These are phyloP conservation scores for Pteromalus puparum DNA, from an alignment of 1,140 invertebrate genomes.

Conservation along the genomic window DNA sequence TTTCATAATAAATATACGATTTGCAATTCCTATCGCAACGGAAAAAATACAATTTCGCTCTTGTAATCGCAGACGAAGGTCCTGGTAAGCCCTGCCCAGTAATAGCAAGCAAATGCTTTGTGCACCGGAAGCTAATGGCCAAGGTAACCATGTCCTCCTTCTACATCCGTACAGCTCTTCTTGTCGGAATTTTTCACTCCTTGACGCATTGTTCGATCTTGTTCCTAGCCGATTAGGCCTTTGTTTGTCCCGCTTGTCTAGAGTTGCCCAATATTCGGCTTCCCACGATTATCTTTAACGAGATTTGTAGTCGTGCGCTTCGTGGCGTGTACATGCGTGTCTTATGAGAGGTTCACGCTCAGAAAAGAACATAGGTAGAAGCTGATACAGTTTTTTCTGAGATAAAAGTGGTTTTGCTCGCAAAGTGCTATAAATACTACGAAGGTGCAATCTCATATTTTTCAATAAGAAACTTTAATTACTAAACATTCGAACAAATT, in stretches of 20 bases:
- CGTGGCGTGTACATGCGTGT: not conserved
- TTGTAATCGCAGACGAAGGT: conserved; percentile 10
- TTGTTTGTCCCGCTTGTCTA: not conserved
- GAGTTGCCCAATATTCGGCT: conserved; percentile 32
- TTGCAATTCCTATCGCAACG: conserved; percentile 11
- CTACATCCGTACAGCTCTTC: not conserved
- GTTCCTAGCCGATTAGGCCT: not conserved
- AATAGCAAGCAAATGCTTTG: not conserved
- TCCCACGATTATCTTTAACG: conserved; percentile 17
- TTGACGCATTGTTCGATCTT: conserved; percentile 23
- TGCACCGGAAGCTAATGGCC: conserved; percentile 19
- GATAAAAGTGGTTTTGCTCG: too few relatives aligned
- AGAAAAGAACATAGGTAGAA: not conserved
- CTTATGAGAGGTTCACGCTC: not conserved
- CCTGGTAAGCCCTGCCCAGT: not conserved
- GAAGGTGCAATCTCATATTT: not conserved
- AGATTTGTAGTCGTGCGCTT: too few relatives aligned
- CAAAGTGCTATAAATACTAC: too few relatives aligned
- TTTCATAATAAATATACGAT: not conserved
- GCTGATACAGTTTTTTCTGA: not conserved
- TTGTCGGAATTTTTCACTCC: conserved; percentile 29
- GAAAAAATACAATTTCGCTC: not conserved
- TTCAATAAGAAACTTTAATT: not conserved
- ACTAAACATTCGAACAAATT: conserved; percentile 13
- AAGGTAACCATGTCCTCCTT: conserved; percentile 39